phyloP scores from a whole-genome alignment of 2,797 vertebrate species.

The Pseudomugil tenellus region DNA sequence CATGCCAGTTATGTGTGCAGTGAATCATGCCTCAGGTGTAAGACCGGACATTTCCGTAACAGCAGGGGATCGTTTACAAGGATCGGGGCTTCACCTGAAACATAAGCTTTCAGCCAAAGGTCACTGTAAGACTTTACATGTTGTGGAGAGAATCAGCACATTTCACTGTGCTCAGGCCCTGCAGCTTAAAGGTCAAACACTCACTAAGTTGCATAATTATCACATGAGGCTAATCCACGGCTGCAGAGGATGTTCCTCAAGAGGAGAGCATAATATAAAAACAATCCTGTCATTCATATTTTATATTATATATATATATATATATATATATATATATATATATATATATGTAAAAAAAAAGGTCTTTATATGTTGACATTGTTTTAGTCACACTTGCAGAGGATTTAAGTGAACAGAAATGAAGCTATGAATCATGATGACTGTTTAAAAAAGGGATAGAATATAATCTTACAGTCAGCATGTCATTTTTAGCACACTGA shows the following conservation, averaged over 20 bases:
- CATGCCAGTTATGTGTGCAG: not conserved
- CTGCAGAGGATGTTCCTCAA: not conserved
- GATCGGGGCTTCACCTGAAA: conserved; percentile 6
- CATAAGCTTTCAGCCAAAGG: conserved; percentile 18
- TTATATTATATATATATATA: too few species aligned
- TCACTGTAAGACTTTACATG: conserved; percentile 1
- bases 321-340: too few species aligned
- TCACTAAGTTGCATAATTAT: conserved; percentile 19
- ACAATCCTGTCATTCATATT: too few species aligned
- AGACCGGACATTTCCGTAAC: conserved; percentile 1
- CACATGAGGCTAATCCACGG: not conserved
- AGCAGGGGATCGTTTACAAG: conserved; percentile 9
- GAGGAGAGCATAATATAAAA: too few species aligned
- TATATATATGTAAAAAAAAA: too few species aligned
- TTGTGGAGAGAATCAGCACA: not conserved
- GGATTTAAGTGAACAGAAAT: too few species aligned
- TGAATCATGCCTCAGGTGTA: not conserved
- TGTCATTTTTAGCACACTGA: too few species aligned
- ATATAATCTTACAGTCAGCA: too few species aligned
- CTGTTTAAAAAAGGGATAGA: too few species aligned
- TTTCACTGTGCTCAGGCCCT: conserved; percentile 1
- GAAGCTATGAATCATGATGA: too few species aligned
- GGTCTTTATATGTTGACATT: too few species aligned
- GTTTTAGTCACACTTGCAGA: too few species aligned
- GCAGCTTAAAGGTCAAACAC: conserved; percentile 27